Evolutionary conservation across 92 coral and sea anemone genomes (phyloP), one percentile per base, ranked within the genome.

Genomic region (Anthopleura xanthogrammica): DNA sequence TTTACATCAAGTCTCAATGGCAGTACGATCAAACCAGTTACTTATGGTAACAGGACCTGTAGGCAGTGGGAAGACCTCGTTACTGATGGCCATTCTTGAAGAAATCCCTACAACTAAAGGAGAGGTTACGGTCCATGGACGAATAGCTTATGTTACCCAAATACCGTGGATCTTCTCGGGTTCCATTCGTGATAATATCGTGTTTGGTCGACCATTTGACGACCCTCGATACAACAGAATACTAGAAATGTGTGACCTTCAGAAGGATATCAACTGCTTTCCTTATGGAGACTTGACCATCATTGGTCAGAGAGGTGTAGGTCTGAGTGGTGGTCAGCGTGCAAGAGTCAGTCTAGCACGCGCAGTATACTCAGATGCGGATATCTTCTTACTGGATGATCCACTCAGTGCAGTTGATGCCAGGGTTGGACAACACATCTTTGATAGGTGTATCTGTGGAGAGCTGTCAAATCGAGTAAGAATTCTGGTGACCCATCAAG

Each of bases 331-430:
- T 64, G 72, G 72, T 64, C 72, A 64, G 72, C 72, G 72, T 64
- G 40, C 72, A n/a, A 20, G 72, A 64, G 36, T 64, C 72, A 64
- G 72, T 22, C 22, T 64, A 64, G 72, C 72, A 64, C 72, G 72
- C 40, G 72, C 72, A 20, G 72, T 64, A 0, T 64, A 64, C 72
- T 64, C 72, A 64, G 72, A 64, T 0, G 72, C 72, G 20, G 72
- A 64, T 64, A 64, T 64, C 36, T 22, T 64, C 39, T 68, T 68
- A 36, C 42, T 68, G 74, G 74, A 68, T 68, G 74, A 68, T 12
- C 74, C 74, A 68, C 74, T 68, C 36, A 68, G 74, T 68, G 74
- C 74, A 68, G 46, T 68, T 13, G 74, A 68, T 36, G 41, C 74
- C 42, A 23, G 74, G 41, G 74, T 68, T 68, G 74, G 74, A 12